Conservation (phyloP, 2,797 vertebrate species). For the Ctenochaetus hawaiiensis region DNA sequence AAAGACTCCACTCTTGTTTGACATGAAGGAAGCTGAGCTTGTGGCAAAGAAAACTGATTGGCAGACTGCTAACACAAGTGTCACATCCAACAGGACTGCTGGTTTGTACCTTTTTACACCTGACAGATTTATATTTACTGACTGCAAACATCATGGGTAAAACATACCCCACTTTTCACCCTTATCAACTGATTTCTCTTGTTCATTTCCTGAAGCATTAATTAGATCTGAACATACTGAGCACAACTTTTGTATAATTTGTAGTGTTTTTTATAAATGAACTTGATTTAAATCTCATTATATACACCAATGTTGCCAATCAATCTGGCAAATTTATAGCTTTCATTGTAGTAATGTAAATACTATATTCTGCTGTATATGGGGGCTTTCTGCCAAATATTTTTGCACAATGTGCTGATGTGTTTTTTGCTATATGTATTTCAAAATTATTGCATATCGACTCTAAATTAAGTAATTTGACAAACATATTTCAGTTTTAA, state of each 20-base stretch:
- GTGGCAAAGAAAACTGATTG: not conserved
- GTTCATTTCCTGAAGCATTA: conserved; percentile 28
- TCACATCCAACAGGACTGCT: conserved; percentile 26
- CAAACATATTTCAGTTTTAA: conserved; percentile 14
- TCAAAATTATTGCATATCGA: conserved; percentile 44
- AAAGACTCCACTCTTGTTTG: conserved; percentile 94
- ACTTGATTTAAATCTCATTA: conserved; percentile 39
- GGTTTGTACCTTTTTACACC: conserved; percentile 21
- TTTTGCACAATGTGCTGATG: conserved; percentile 49
- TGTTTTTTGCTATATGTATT: conserved; percentile 40
- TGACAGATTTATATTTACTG: conserved; percentile 21
- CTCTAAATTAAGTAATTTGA: conserved; percentile 28
- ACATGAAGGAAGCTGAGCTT: conserved; percentile 37
- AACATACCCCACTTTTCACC: not conserved
- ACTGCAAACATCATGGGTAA: conserved; percentile 13
- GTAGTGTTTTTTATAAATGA: conserved; percentile 43
- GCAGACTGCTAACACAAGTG: conserved; percentile 10
- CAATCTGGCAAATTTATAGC: conserved; percentile 33
- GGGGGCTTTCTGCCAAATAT: conserved; percentile 54
- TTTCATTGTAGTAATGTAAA: conserved; percentile 60
- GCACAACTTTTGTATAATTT: conserved; percentile 29
- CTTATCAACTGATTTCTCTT: conserved; percentile 5
- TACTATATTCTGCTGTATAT: conserved; percentile 57
- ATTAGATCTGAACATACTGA: conserved; percentile 16
- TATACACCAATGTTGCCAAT: conserved; percentile 31